phyloP scores from a whole-genome alignment of 2,797 vertebrate species.

The Heliangelus exortis region DNA sequence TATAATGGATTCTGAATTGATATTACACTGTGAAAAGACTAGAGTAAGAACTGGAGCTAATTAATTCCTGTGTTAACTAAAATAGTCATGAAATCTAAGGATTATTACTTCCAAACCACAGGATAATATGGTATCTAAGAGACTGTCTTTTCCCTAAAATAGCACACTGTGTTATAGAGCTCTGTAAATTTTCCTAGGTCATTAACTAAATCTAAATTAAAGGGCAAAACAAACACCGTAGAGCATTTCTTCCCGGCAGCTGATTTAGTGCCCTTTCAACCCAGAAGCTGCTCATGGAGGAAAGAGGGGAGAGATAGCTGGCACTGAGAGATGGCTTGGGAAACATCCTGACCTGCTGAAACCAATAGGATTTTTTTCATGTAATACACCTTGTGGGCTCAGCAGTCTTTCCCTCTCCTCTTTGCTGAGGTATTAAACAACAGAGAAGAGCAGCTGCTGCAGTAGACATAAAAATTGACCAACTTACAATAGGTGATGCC shows the following conservation, averaged over 20 bases:
- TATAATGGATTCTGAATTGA: background rate
- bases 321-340: background rate
- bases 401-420: background rate
- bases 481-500: slow-evolving; percentile 45
- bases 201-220: background rate
- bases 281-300: background rate
- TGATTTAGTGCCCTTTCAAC: background rate
- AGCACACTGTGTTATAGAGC: background rate
- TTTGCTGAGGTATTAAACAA: background rate
- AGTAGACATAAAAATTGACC: slow-evolving; percentile 2
- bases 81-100: background rate
- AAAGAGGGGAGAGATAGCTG: background rate
- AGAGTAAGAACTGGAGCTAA: background rate
- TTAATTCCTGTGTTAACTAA: background rate
- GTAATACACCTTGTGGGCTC: background rate
- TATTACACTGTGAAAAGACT: background rate
- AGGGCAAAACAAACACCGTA: background rate
- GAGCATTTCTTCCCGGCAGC: background rate
- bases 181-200: background rate
- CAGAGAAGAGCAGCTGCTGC: slow-evolving; percentile 34
- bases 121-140: rapidly evolving
- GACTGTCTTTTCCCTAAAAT: background rate
- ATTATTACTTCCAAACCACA: background rate
- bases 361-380: background rate
- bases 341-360: background rate